These are phyloP conservation scores for Trichomalopsis sarcophagae DNA, from an alignment of 1,140 invertebrate genomes.

Conservation along the genomic window DNA sequence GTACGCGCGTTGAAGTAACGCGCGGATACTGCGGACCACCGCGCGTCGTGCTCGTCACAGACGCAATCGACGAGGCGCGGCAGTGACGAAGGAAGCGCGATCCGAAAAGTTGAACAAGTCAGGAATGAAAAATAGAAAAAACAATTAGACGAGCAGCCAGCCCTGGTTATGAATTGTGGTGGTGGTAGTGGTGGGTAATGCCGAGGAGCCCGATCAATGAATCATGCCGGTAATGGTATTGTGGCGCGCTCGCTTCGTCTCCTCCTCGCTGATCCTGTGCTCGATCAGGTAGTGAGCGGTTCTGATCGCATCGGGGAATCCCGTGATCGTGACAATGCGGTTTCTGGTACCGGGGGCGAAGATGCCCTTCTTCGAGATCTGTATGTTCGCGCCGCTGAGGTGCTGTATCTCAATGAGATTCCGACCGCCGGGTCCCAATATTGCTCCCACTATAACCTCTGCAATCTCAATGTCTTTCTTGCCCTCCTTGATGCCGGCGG, in stretches of 20 bases:
- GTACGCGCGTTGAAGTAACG: background rate
- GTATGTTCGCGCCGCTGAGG: conserved; percentile 96
- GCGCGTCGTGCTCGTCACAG: background rate
- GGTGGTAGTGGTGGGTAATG: conserved; percentile 20
- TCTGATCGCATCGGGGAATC: conserved; percentile 89
- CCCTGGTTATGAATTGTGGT: conserved; percentile 5
- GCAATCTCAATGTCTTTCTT: conserved; percentile 94
- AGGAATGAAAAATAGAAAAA: background rate
- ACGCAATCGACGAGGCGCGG: no score
- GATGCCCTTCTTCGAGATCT: conserved; percentile 98
- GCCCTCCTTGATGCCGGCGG: conserved; percentile 82
- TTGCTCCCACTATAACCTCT: conserved; percentile 96
- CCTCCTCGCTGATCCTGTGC: conserved; percentile 95
- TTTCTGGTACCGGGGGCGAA: conserved; percentile 97
- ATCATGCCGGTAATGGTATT: conserved; percentile 87
- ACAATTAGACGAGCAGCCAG: conserved; percentile 41
- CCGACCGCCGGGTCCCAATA: conserved; percentile 95
- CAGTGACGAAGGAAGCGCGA: background rate
- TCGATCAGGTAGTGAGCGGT: conserved; percentile 96
- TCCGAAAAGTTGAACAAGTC: background rate
- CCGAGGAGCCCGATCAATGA: conserved; percentile 70
- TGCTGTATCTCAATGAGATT: conserved; percentile 98
- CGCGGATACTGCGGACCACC: background rate
- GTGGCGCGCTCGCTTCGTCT: conserved; percentile 93
- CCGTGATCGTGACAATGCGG: conserved; percentile 96